Evolutionary conservation across 2,113 vertebrate genomes (phyloP).

Genomic region (Nibea coibor): DNA sequence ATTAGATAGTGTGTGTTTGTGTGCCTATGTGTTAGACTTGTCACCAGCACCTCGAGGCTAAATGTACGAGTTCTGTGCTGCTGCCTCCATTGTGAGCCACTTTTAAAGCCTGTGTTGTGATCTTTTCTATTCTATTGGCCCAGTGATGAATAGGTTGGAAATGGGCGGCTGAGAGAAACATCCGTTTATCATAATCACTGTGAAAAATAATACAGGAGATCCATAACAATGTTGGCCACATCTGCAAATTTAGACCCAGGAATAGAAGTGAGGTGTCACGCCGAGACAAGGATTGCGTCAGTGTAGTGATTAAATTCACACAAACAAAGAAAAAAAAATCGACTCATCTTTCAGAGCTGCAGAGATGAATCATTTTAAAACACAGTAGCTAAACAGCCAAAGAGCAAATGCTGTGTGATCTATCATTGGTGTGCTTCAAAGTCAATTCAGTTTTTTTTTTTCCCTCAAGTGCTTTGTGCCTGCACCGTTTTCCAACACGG

Average conservation of each 20-base stretch:
- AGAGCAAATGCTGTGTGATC: slow-evolving; percentile 29
- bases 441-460: neutral
- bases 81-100: slow-evolving; percentile 17
- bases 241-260: slow-evolving; percentile 56
- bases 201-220: slow-evolving; percentile 37
- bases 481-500: slow-evolving; percentile 5
- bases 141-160: slow-evolving; percentile 46
- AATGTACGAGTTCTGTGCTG: slow-evolving; percentile 15
- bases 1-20: slow-evolving; percentile 7
- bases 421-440: slow-evolving; percentile 13
- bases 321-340: slow-evolving; percentile 40
- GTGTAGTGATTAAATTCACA: slow-evolving; percentile 55
- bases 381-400: slow-evolving; percentile 37
- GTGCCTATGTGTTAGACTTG: slow-evolving; percentile 28
- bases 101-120: slow-evolving; percentile 37
- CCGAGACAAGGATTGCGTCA: slow-evolving; percentile 47
- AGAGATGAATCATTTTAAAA: slow-evolving; percentile 49
- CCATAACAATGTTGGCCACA: slow-evolving; percentile 43
- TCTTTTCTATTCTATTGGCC: slow-evolving; percentile 35
- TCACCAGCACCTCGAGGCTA: slow-evolving; percentile 20
- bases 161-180: slow-evolving; percentile 27
- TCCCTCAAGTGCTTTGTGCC: neutral
- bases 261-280: slow-evolving; percentile 51
- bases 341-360: slow-evolving; percentile 17
- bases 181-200: slow-evolving; percentile 68